Conservation (phyloP, 2,113 vertebrate species). For the Odocoileus virginianus region DNA sequence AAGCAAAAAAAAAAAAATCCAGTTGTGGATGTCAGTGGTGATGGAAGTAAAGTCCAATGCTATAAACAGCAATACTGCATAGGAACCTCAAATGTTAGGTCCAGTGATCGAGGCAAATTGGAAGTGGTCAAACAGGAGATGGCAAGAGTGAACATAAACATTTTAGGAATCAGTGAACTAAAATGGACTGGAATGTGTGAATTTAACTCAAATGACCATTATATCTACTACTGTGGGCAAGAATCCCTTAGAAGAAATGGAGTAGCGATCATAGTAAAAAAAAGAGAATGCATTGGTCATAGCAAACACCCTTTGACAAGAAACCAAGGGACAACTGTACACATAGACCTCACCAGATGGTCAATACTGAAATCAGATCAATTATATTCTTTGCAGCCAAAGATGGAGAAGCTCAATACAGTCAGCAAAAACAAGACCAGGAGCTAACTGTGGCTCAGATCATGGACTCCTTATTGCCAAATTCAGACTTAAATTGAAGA, state of each 20-base stretch:
- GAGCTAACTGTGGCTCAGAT: background rate
- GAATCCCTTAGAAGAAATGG: background rate
- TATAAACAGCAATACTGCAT: background rate
- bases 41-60: background rate
- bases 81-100: background rate
- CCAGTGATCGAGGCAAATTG: background rate
- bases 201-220: background rate
- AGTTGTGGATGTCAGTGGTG: background rate
- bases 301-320: background rate
- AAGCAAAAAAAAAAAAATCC: background rate
- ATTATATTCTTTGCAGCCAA: background rate
- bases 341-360: background rate
- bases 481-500: background rate
- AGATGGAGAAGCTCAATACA: background rate
- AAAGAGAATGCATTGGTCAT: background rate
- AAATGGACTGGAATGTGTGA: background rate
- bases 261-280: background rate
- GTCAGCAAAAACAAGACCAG: background rate
- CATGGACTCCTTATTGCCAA: background rate
- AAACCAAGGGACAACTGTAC: background rate
- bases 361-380: background rate
- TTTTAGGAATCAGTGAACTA: background rate
- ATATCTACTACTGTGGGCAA: background rate
- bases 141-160: background rate
- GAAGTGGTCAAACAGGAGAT: background rate